Evolutionary conservation across 2,797 vertebrate genomes (phyloP), one percentile per base, ranked within the genome.

Genomic region (Sebastiscus tertius): DNA sequence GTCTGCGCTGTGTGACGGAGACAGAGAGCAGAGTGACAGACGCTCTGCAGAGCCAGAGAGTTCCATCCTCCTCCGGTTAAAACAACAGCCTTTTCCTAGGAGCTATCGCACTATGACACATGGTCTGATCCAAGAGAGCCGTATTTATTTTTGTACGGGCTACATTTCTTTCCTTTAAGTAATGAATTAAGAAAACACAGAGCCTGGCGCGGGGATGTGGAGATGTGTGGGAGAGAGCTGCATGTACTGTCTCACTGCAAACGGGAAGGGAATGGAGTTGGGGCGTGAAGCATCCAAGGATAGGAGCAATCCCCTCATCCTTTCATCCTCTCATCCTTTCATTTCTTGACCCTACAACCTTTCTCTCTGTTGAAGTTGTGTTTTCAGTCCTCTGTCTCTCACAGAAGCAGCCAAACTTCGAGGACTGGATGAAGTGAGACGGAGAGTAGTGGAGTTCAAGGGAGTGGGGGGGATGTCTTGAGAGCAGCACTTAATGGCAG

Each of bases 211-310:
- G 94, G 83, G 86, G 85, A 84, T 88, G 89, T 65, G 77, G 87
- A 87, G 90, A 96, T 96, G 96, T 97, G 97, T 97, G 97, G 97
- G 96, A 97, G 97, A 96, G 96, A 94, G 95, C 94, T 93, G 95
- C 92, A 92, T 36, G 60, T 63, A 91, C 92, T 90, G 93, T 94
- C 95, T 95, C 95, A 93, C 89, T 86, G 93, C 55, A 75, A 86
- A 90, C 67, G 76, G 80, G 84, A 87, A 86, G 84, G 84, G 83
- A 87, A 86, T 84, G 81, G 87, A 74, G 80, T 69, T 60, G 74
- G 86, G 65, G 61, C 54, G 52, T 31, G 26, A 77, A 14, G 74
- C 82, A 79, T 90, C 56, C 34, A 72, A 66, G 83, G 75, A 83
- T 34, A 69, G 80, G 62, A 89, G 83, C 61, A 1, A 83, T 88